Evolutionary conservation across 2,113 vertebrate species (phyloP), one percentile per base, ranked within the genome.

Genomic region (Apeltes quadracus): DNA sequence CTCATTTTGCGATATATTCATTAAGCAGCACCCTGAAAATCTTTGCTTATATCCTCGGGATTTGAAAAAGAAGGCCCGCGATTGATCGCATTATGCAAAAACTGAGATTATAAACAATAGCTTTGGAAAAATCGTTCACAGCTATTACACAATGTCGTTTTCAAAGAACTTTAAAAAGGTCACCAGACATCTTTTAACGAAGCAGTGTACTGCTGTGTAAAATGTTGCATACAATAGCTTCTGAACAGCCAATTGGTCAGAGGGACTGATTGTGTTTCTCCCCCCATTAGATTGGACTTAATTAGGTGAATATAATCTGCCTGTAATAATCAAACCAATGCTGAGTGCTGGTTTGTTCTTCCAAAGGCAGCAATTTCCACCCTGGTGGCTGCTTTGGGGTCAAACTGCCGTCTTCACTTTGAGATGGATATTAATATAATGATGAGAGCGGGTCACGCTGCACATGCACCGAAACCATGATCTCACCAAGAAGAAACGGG

Each of bases 401-500:
- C 83, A 87, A 82, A 76, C 63, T 27, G 25, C 72, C 51, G 84
- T 82, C n/a, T 85, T 82, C 83, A 59, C 84, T 90, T 69, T 78
- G 85, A 86, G 84, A 84, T 79, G 72, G 84, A 88, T 87, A 87
- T 87, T 88, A 75, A 79, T 90, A 89, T 90, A 87, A 91, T 84
- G 82, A 87, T 78, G 78, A 67, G 79, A 65, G 78, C 2, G 68
- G 86, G 89, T 88, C 90, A 82, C 44, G 72, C 80, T 85, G 82
- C 25, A 80, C 61, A 86, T 51, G 64, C 70, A 76, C 43, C 67
- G 63, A 72, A 53, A 23, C 68, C n/a, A 5, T 48, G 56, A 84
- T 78, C 83, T 81, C 73, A 77, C 76, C 57, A 57, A 77, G 86
- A 88, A 82, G 70, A 70, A 89, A 53, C 55, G 3, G 67, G 78